These are phyloP conservation scores for Drosophila paracracens DNA, from an alignment of 2,888 invertebrate species.

Conservation along the genomic window DNA sequence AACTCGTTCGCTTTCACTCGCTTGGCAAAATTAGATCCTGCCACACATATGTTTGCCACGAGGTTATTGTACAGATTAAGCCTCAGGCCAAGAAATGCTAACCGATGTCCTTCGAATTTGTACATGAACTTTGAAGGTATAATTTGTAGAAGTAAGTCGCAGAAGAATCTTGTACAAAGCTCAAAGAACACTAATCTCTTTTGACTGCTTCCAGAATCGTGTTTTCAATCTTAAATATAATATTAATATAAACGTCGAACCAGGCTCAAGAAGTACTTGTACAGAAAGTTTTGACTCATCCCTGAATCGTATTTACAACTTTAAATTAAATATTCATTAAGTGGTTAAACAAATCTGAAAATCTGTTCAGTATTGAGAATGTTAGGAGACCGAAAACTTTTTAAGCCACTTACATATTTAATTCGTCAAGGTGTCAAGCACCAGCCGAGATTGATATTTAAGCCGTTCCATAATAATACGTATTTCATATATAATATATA, in stretches of 20 bases:
- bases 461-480: not conserved
- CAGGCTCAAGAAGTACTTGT: not conserved
- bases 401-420: not conserved
- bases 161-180: not conserved
- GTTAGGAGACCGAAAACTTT: not conserved
- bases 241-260: not conserved
- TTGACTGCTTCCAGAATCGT: not conserved
- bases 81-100: not conserved
- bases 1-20: slow-evolving; percentile 53
- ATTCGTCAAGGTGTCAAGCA: not conserved
- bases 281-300: not conserved
- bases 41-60: not conserved
- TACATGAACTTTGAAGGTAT: not conserved
- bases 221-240: not conserved
- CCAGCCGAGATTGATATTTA: not conserved
- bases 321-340: not conserved
- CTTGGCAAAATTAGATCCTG: slow-evolving; percentile 30
- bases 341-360: not conserved
- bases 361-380: not conserved
- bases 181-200: not conserved
- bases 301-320: too few species aligned
- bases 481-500: not conserved
- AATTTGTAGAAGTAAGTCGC: not conserved
- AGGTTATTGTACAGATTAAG: slow-evolving; percentile 1
- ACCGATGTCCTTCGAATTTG: not conserved